Evolutionary conservation across 2,888 invertebrate genomes (phyloP), one percentile per base, ranked within the genome.

Genomic region (Allygus modestus): DNA sequence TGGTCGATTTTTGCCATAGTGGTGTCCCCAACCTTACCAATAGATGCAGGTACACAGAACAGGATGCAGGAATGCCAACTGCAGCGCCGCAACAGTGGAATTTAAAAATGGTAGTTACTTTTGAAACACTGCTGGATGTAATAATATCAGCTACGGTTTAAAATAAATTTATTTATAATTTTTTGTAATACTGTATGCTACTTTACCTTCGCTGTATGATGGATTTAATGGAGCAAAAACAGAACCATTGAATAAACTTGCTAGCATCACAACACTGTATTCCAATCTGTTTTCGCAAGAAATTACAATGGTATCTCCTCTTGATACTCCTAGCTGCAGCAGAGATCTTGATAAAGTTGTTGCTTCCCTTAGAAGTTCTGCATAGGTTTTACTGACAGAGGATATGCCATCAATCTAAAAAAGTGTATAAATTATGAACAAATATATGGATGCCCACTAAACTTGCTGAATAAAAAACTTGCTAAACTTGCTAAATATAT

Each of bases 281-380:
- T 97, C 96, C 0, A 96, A 96, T 31, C 94, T 88, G 89, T 97
- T 97, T 0, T 96, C 96, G 83, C 96, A 89, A 88, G 95, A 93
- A 17, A 97, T 88, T 0, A 94, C 94, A 0, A 96, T 90, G 0
- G 94, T 92, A 88, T 96, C 95, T 0, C 94, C 93, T 87, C 93
- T 92, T 82, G 90, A 90, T 17, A 96, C 89, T 85, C 94, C 94
- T 75, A 95, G 92, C 88, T 94, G 93, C 79, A 95, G 92, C 81
- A 96, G 92, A 87, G 93, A 92, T 0, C 93, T 93, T 0, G 94
- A 93, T 83, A 96, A 88, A 88, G 92, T 92, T 0, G 92, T 92
- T 89, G 93, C 93, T 43, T 90, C 90, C 87, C 93, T 92, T n/a
- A 94, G 89, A 86, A 95, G 91, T 81, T 92, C 88, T 73, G 88